Conservation (phyloP, 2,888 invertebrate genomes). For the Dicranocentrus wangi region DNA sequence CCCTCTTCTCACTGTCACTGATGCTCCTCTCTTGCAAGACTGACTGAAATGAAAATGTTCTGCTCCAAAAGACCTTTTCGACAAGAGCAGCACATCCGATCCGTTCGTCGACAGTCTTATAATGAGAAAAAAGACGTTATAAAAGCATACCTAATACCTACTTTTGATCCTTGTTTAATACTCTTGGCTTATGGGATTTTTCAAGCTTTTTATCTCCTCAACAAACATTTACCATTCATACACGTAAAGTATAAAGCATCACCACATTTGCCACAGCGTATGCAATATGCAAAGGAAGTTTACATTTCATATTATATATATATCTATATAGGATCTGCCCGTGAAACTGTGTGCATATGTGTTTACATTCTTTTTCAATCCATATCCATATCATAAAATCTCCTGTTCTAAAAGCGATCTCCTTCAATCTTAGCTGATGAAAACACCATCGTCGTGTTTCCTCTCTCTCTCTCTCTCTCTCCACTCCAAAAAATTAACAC, state of each 20-base stretch:
- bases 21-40: constrained; percentile 22
- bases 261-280: neutral
- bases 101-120: neutral
- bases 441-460: neutral
- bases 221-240: constrained; percentile 9
- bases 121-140: constrained; percentile 11
- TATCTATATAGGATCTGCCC: too few species aligned
- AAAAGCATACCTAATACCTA: constrained; percentile 9
- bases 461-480: neutral
- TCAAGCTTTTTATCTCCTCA: constrained; percentile 29
- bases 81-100: neutral
- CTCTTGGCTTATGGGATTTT: constrained; percentile 48
- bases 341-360: neutral
- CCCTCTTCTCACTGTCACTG: constrained; percentile 18
- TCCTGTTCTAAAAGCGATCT: constrained; percentile 1
- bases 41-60: constrained; percentile 30
- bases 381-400: constrained; percentile 39
- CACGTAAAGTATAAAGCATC: too few species aligned
- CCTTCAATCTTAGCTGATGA: constrained; percentile 1
- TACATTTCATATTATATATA: too few species aligned
- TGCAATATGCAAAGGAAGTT: neutral
- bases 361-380: constrained; percentile 30
- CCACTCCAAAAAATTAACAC: constrained; percentile 16
- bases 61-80: constrained; percentile 10
- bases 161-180: constrained; percentile 48